Conservation (phyloP, 2,797 vertebrate species). For the Anniella stebbinsi region DNA sequence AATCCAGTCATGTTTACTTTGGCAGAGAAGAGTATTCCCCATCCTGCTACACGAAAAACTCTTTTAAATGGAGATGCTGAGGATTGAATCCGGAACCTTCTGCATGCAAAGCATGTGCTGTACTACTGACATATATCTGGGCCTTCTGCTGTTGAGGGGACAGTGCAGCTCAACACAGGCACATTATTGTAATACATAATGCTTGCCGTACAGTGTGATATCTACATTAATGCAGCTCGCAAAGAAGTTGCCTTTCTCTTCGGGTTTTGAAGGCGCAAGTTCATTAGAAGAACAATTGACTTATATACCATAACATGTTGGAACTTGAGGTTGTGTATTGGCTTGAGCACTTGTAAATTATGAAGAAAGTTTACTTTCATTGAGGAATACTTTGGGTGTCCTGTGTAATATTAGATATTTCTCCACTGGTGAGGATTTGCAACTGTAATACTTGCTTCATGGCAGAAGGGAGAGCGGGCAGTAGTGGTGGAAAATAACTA, state of each 20-base stretch:
- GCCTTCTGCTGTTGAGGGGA: neutral
- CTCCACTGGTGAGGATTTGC: neutral
- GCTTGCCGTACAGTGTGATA: neutral
- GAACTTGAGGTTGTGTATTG: neutral
- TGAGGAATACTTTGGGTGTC: constrained; percentile 34
- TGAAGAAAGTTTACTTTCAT: neutral
- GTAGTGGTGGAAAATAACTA: constrained; percentile 3
- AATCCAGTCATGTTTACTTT: neutral
- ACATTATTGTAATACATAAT: neutral
- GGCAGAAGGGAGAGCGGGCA: constrained; percentile 29
- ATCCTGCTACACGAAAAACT: neutral
- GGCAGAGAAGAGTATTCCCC: neutral
- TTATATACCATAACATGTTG: neutral
- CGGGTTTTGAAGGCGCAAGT: constrained; percentile 1
- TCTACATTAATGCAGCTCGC: neutral
- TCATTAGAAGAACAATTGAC: constrained; percentile 12
- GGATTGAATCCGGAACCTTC: neutral
- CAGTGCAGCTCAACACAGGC: neutral
- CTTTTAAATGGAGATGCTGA: neutral
- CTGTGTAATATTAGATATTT: constrained; percentile 24
- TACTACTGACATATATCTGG: neutral
- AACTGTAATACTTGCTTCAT: neutral
- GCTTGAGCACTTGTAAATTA: neutral
- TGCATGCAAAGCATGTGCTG: neutral
- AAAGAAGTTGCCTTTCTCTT: constrained; percentile 8